phyloP scores from a whole-genome alignment of 2,797 vertebrate genomes.

The Balearica regulorum region DNA sequence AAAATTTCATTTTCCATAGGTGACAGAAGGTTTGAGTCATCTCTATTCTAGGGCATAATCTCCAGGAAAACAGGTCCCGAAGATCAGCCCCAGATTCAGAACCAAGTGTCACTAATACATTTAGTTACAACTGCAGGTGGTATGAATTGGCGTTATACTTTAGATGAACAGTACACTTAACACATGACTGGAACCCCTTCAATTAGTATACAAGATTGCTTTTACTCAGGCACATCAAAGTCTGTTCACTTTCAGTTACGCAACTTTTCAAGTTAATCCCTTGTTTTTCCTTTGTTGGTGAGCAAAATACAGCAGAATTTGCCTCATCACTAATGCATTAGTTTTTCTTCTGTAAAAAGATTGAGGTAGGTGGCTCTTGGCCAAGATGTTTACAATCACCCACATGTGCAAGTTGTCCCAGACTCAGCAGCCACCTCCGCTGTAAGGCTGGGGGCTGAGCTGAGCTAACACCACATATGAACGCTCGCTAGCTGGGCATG shows the following conservation, averaged over 20 bases:
- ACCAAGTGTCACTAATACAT: neutral
- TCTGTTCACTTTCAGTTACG: neutral
- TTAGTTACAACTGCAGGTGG: neutral
- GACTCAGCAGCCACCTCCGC: neutral
- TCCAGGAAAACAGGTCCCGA: neutral
- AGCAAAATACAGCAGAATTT: neutral
- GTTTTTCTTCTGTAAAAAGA: neutral
- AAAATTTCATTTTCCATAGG: neutral
- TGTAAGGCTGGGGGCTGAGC: neutral
- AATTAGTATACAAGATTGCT: neutral
- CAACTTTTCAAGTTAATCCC: neutral
- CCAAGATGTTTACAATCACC: neutral
- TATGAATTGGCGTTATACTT: neutral
- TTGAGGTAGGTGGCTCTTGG: neutral
- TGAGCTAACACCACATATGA: neutral
- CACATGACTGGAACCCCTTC: neutral
- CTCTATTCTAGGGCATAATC: neutral
- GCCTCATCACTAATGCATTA: neutral
- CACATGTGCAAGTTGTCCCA: neutral
- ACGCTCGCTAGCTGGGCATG: neutral
- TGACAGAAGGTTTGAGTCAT: neutral
- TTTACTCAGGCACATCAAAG: neutral
- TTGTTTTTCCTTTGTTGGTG: neutral
- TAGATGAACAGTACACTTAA: neutral
- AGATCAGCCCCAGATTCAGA: neutral